Evolutionary conservation across 2,888 invertebrate genomes (phyloP), one percentile per base, ranked within the genome.

Genomic region (Argyra leucocephala): DNA sequence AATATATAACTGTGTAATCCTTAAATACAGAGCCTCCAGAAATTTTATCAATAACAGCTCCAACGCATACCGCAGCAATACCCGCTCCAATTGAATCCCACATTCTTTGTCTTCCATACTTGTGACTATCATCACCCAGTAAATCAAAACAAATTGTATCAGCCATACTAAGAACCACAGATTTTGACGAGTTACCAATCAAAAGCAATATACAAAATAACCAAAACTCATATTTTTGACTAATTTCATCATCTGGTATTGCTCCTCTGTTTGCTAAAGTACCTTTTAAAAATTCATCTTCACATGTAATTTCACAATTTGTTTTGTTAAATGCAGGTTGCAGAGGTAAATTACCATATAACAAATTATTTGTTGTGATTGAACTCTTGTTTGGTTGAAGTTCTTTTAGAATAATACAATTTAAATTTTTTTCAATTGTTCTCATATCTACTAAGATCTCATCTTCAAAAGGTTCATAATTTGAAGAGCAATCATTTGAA

Each of bases 1-100:
- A 48, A 48, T 48, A 48, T 9, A 48, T 18, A n/a, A 86, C 80
- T 0, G 84, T 82, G 73, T 90, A 91, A 75, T 91, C 83, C 76
- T 90, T 90, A 66, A 64, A 60, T 15, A 82, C 77, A 48, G 79
- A 73, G 3, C 84, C 85, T 23, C 81, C 79, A 67, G 89, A 90
- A 66, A 86, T 83, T 15, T 81, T 70, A 73, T 91, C 91, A 24
- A 91, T 87, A 1, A 91, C 79, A n/a, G 84, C 81, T 12, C 91
- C 91, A 3, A 88, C 83, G 18, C 88, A 73, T 21, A 89, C 80
- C 0, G 88, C 86, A 71, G 90, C 84, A 66, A 86, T 78, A 12
- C 91, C 91, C 85, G 88, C 90, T 0, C 91, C 93, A 9, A 93
- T 81, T 0, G 92, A 88, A 0, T 93, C 92, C 87, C 88, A 93